Evolutionary conservation across 2,797 vertebrate species (phyloP).

Genomic region (Streptopelia turtur): DNA sequence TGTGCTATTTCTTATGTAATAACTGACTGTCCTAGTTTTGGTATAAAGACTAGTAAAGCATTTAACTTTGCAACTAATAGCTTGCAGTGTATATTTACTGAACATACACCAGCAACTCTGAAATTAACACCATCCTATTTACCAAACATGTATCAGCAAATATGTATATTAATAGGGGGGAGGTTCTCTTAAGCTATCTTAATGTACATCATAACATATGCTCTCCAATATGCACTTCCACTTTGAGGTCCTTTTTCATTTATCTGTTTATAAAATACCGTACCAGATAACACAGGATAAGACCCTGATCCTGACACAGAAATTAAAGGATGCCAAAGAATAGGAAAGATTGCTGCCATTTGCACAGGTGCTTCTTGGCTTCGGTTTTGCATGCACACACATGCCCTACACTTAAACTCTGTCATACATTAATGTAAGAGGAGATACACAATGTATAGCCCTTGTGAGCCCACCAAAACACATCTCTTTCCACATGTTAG

Average conservation of each 20-base stretch:
- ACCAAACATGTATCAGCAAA: neutral
- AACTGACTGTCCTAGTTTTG: neutral
- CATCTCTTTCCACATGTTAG: too few species aligned
- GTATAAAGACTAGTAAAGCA: neutral
- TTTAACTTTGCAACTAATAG: neutral
- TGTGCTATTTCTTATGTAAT: neutral
- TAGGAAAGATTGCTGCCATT: neutral
- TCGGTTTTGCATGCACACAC: neutral
- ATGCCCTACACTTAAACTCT: neutral
- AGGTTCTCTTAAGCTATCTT: neutral
- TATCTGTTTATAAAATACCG: neutral
- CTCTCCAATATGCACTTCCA: neutral
- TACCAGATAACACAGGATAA: neutral
- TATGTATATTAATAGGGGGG: neutral
- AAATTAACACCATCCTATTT: neutral
- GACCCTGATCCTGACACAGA: neutral
- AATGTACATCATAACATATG: neutral
- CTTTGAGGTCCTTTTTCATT: neutral
- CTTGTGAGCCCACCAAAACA: neutral
- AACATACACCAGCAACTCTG: neutral
- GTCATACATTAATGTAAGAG: neutral
- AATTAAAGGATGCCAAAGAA: neutral
- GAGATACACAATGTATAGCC: neutral
- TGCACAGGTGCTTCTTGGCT: neutral
- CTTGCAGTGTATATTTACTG: fast-evolving